Evolutionary conservation across 2,888 invertebrate genomes (phyloP), one percentile per base, ranked within the genome.

Genomic region (Cheilosia vulpina): DNA sequence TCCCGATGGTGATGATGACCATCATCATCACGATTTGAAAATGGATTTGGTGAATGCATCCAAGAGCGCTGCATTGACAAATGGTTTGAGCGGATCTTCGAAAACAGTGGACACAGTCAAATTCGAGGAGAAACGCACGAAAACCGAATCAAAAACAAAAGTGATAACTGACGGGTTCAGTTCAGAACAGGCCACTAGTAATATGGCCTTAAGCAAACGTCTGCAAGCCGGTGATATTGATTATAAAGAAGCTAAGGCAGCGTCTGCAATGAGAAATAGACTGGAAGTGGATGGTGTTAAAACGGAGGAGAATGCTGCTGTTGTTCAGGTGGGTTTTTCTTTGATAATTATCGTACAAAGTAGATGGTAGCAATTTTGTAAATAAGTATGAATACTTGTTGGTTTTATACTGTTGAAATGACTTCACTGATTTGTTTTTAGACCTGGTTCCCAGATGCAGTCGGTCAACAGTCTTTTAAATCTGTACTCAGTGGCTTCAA

Each of bases 221-320:
- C 92, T 97, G 83, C 96, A 97, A 90, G 94, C 97, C 31, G 97
- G 96, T 45, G 97, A 97, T 90, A 92, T 97, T 88, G 96, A 96
- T 81, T 97, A 96, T 91, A 96, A 96, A 89, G 96, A 96, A 92
- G 95, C 95, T 87, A 95, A 94, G 89, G 95, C 96, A 52, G 95
- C 96, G 50, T 95, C 96, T 34, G 96, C 97, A 17, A 94, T 96
- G 87, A 94, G 96, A 88, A 96, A 97, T 87, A 93, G 96, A 88
- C 93, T 97, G 87, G 97, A 97, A 92, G 94, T 97, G 83, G 97
- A 97, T 90, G 97, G 97, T 55, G 94, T 97, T 83, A 96, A 96
- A 27, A 96, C 97, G 1, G 97, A 98, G 93, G 96, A 97, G 92
- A 96, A 96, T 90, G 95, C 96, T 87, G 95, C 97, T 79, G 94